A percentile compares a stretch with the other conserved stretches of the same genome.
Conservation (phyloP, 2,888 invertebrate genomes). For the Cenopis cana region DNA sequence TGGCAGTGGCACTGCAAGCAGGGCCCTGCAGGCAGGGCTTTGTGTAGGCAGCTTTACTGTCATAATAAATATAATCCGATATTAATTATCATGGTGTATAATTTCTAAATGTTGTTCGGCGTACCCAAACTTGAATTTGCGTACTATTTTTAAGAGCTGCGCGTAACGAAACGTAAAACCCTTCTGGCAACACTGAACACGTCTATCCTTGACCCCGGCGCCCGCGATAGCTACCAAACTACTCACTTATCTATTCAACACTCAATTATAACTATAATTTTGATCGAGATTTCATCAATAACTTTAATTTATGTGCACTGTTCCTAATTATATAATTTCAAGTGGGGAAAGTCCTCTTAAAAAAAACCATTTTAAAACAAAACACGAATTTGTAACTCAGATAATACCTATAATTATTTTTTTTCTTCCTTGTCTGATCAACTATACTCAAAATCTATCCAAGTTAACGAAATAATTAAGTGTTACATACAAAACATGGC, state of each 20-base stretch:
- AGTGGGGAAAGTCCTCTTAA: slow-evolving; percentile 9
- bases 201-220: slow-evolving; percentile 35
- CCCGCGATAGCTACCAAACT: slow-evolving; percentile 28
- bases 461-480: neutral
- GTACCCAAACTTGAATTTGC: too few relatives aligned
- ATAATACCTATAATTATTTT: neutral
- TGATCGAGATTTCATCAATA: slow-evolving; percentile 18
- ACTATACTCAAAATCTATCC: neutral
- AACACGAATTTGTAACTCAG: slow-evolving; percentile 1
- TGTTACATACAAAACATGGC: neutral
- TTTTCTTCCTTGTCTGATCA: slow-evolving; percentile 18
- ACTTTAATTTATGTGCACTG: slow-evolving; percentile 5
- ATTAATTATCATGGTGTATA: too few relatives aligned
- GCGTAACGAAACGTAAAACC: too few relatives aligned
- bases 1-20: too few relatives aligned
- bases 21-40: too few relatives aligned
- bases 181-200: too few relatives aligned
- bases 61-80: too few relatives aligned
- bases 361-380: neutral
- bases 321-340: neutral
- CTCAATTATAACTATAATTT: slow-evolving; percentile 18
- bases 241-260: slow-evolving; percentile 21
- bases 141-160: too few relatives aligned
- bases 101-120: too few relatives aligned
- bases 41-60: too few relatives aligned